Evolutionary conservation across 2,888 invertebrate species (phyloP).

Genomic region (Automeris io): DNA sequence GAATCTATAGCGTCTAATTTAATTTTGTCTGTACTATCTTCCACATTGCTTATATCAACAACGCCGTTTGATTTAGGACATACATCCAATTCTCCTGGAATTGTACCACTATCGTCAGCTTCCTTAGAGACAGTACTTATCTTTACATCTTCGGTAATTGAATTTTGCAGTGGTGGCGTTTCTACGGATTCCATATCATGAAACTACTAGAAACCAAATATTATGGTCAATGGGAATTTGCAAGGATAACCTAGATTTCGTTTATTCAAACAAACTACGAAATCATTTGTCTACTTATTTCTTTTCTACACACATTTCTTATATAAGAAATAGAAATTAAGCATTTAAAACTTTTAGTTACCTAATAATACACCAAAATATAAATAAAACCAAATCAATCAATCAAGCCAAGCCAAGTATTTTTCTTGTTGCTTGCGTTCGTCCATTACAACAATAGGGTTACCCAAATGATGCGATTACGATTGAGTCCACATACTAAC

Average conservation of each 20-base stretch:
- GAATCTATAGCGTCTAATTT: conserved; percentile 8
- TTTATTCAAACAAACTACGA: not conserved
- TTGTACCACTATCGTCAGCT: conserved; percentile 20
- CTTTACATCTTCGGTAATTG: conserved; percentile 35
- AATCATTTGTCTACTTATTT: not conserved
- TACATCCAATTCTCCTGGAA: conserved; percentile 34
- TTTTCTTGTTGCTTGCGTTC: conserved; percentile 5
- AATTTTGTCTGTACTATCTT: conserved; percentile 10
- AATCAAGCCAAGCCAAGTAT: conserved; percentile 7
- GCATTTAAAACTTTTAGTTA: not conserved
- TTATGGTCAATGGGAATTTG: conserved; percentile 8
- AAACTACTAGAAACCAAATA: conserved; percentile 3
- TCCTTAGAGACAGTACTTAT: conserved; percentile 27
- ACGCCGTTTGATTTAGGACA: conserved; percentile 61
- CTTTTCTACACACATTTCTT: not conserved
- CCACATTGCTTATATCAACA: conserved; percentile 29
- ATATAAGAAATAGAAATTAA: not conserved
- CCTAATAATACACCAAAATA: conserved; percentile 3
- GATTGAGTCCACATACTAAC: too few species aligned
- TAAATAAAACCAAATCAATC: conserved; percentile 1
- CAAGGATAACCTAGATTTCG: conserved; percentile 23
- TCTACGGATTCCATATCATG: conserved; percentile 31
- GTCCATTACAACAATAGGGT: conserved; percentile 8
- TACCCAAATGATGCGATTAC: not conserved
- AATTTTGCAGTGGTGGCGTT: conserved; percentile 29